Base-by-base conservation (phyloP, 1,140 invertebrate genomes). In the Atopsyche davidsoni region DNA sequence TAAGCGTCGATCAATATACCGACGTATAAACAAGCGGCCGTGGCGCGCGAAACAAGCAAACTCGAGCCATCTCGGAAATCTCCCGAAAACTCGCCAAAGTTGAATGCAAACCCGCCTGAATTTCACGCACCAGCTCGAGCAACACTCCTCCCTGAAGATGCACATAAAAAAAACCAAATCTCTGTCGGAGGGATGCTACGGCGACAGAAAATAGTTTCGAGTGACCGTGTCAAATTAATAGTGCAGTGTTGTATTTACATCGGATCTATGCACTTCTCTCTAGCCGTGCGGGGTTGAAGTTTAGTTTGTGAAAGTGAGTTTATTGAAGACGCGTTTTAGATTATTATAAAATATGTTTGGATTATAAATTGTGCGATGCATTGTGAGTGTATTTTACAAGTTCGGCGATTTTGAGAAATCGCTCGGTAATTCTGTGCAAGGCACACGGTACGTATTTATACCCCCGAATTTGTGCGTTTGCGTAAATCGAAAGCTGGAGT, bases 1-100 rank as follows among this genome's bases (percentile, higher is more conserved):
- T 57, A 57, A 57, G 55, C 46, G 46, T 50, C 55, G 55, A 57
- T 57, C 55, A 48, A 57, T 57, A 57, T 50, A 35, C 51, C 17
- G 41, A 46, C 52, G 31, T 49, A 49, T 54, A 54, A 49, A 54
- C 52, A 49, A 48, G 48, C 28, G 43, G 38, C 48, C 16, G 48
- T 25, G 31, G 48, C 48, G 47, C 48, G 48, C 48, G 48, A 51
- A 51, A 36, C 48, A 35, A 19, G 19, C 41, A 43, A 48, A 51
- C 38, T 43, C 23, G 17, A 22, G 40, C 22, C 13, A 39, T 51
- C 32, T 10, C 32, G 18, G 34, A 34, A 51, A 44, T 34, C 41
- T 21, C 44, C 25, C 40, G 44, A 51, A 51, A 51, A 44, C 48
- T 51, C 40, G 7, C 24, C 32, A 43, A 44, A 51, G 40, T 44